These are phyloP conservation scores for Datnioides undecimradiatus DNA, from an alignment of 2,113 vertebrate genomes.

Conservation along the genomic window DNA sequence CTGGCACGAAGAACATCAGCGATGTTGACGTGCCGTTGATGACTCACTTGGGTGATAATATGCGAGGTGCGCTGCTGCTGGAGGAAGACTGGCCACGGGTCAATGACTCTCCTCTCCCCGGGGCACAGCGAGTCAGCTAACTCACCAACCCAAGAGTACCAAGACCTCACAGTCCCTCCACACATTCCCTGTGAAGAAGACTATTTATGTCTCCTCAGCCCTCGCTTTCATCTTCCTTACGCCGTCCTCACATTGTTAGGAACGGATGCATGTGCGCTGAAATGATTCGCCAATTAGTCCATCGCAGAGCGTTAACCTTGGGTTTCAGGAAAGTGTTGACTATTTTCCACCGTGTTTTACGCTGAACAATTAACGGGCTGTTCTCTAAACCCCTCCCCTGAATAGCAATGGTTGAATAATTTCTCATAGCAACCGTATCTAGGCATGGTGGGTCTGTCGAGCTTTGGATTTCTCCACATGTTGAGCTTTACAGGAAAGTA, in stretches of 20 bases:
- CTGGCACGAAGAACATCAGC: slow-evolving; percentile 60
- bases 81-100: slow-evolving; percentile 58
- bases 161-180: slow-evolving; percentile 17
- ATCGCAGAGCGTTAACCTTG: neutral
- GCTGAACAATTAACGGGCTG: neutral
- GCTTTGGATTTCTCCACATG: neutral
- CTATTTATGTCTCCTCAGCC: slow-evolving; percentile 17
- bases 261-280: neutral
- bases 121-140: slow-evolving; percentile 33
- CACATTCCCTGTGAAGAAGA: slow-evolving; percentile 2
- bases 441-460: neutral
- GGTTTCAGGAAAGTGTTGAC: neutral
- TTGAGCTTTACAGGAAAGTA: neutral
- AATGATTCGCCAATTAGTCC: neutral
- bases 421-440: neutral
- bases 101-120: slow-evolving; percentile 38
- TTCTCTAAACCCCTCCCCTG: neutral
- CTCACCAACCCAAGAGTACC: slow-evolving; percentile 23
- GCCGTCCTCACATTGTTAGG: neutral
- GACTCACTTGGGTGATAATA: slow-evolving; percentile 73
- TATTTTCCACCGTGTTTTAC: neutral
- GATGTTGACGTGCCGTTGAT: slow-evolving; percentile 62
- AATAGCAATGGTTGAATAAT: neutral
- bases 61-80: slow-evolving; percentile 44
- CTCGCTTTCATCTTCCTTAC: neutral